A percentile compares a stretch with the other conserved stretches of the same genome.
phyloP scores from a whole-genome alignment of 2,797 vertebrate species.

The Crypturellus tataupa region DNA sequence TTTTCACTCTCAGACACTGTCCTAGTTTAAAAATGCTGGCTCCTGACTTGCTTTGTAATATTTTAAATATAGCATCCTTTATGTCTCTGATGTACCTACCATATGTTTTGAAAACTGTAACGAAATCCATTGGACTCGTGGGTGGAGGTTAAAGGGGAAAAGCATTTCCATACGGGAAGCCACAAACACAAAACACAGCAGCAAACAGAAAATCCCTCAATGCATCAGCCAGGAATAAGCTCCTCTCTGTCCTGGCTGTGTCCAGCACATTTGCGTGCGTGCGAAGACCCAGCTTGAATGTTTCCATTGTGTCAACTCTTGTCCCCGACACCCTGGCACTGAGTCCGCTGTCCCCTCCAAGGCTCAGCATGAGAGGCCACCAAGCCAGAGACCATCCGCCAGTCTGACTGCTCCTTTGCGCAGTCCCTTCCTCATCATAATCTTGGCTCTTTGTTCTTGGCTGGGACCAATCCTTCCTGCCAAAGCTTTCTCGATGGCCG shows the following conservation, averaged over 20 bases:
- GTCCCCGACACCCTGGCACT: constrained; percentile 20
- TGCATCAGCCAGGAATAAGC: constrained; percentile 36
- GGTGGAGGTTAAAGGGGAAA: constrained; percentile 47
- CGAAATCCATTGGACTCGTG: not conserved
- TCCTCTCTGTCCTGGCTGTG: constrained; percentile 48
- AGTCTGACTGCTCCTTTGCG: not conserved
- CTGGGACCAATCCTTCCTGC: not conserved
- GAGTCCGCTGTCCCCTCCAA: not conserved
- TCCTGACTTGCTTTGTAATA: constrained; percentile 59
- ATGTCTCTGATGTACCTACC: constrained; percentile 43
- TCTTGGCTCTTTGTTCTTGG: not conserved
- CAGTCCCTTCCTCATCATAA: not conserved
- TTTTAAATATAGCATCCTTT: constrained; percentile 65
- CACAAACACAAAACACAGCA: constrained; percentile 35
- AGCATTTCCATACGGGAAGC: constrained; percentile 59
- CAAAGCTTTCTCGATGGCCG: not conserved
- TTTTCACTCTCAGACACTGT: constrained; percentile 33
- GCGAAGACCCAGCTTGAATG: not conserved
- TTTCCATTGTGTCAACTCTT: constrained; percentile 59
- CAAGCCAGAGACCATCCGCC: not conserved
- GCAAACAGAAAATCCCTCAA: constrained; percentile 47
- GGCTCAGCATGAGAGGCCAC: not conserved
- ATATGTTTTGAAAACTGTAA: constrained; percentile 57
- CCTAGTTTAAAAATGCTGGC: constrained; percentile 52
- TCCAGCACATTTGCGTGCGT: not conserved